phyloP scores from a whole-genome alignment of 2,888 invertebrate species.

The Drosophila colorata region DNA sequence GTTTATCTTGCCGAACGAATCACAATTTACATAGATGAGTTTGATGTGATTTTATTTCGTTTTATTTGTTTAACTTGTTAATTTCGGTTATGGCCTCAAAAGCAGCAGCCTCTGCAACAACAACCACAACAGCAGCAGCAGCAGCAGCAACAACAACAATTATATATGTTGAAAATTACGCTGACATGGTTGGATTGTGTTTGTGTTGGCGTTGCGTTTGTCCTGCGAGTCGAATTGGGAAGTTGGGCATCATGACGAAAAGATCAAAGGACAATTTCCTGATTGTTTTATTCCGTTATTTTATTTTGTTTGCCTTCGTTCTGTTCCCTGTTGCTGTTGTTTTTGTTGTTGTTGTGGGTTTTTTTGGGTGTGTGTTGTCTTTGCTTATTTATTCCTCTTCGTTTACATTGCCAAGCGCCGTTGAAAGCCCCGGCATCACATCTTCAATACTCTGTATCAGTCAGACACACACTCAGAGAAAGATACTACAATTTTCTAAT shows the following conservation, averaged over 20 bases:
- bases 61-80: conserved; percentile 72
- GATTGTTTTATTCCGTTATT: conserved; percentile 79
- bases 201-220: conserved; percentile 10
- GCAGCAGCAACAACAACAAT: conserved; percentile 14
- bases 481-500: background rate
- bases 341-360: conserved; percentile 32
- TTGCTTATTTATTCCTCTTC: conserved; percentile 63
- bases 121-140: conserved; percentile 14
- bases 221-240: conserved; percentile 6
- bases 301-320: conserved; percentile 70
- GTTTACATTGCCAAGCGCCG: conserved; percentile 54
- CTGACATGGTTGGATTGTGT: conserved; percentile 38
- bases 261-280: conserved; percentile 80
- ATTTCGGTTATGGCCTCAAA: conserved; percentile 70
- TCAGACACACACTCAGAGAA: conserved; percentile 25
- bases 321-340: conserved; percentile 13
- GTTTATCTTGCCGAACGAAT: conserved; percentile 38
- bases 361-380: conserved; percentile 62
- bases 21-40: conserved; percentile 41
- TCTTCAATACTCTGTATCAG: conserved; percentile 7
- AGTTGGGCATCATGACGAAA: conserved; percentile 39
- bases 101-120: conserved; percentile 26
- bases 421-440: conserved; percentile 4
- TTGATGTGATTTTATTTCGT: conserved; percentile 52
- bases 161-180: conserved; percentile 46